Conservation (phyloP, 2,888 invertebrate species). For the Volucella inanis region DNA sequence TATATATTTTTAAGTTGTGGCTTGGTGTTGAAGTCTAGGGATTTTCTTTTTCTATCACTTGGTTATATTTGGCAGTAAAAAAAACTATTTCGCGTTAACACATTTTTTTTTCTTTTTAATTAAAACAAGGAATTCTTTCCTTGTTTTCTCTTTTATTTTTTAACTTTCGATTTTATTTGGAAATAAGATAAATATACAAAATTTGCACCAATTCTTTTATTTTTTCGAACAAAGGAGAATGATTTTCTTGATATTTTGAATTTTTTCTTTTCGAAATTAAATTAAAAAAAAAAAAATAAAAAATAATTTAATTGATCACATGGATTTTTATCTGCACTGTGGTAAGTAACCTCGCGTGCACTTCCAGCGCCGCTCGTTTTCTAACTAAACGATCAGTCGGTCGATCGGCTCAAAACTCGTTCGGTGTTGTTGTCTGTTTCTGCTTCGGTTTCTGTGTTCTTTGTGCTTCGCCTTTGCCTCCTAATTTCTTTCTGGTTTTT, state of each 20-base stretch:
- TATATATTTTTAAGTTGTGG: conserved; percentile 60
- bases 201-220: conserved; percentile 6
- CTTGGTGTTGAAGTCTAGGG: conserved; percentile 62
- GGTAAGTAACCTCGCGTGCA: conserved; percentile 73
- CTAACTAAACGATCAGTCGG: conserved; percentile 70
- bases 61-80: conserved; percentile 72
- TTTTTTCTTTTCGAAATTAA: conserved; percentile 45
- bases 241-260: conserved; percentile 9
- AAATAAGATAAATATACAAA: conserved; percentile 16
- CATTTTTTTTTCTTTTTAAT: conserved; percentile 48
- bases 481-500: conserved; percentile 43
- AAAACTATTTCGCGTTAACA: conserved; percentile 63
- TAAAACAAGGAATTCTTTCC: conserved; percentile 27
- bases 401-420: conserved; percentile 64
- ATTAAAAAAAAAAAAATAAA: conserved; percentile 39
- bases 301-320: conserved; percentile 55
- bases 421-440: conserved; percentile 63
- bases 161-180: conserved; percentile 22
- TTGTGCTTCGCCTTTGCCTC: conserved; percentile 46
- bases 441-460: background rate
- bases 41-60: conserved; percentile 68
- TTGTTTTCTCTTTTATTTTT: conserved; percentile 28
- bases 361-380: conserved; percentile 75
- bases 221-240: conserved; percentile 56
- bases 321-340: conserved; percentile 66